phyloP scores from a whole-genome alignment of 2,797 vertebrate genomes.

The Holocentrus rufus region DNA sequence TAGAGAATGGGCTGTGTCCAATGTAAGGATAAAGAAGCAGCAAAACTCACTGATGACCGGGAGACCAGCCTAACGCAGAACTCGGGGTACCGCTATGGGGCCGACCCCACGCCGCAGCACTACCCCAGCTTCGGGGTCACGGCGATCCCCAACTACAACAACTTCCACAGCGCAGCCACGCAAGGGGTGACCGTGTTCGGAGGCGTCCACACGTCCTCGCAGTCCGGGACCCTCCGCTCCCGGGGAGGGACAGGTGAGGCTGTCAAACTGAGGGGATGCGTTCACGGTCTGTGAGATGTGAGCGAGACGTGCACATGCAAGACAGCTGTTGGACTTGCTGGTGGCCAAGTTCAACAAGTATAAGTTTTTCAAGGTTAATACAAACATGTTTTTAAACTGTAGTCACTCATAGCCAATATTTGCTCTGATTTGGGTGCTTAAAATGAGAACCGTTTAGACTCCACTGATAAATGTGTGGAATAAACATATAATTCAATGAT shows the following conservation, averaged over 20 bases:
- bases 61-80: constrained; percentile 90
- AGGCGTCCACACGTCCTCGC: constrained; percentile 91
- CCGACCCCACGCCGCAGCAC: constrained; percentile 91
- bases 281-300: neutral
- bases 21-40: constrained; percentile 99
- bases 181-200: constrained; percentile 93
- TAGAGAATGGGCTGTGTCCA: constrained; percentile 99
- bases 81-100: constrained; percentile 90
- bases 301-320: neutral
- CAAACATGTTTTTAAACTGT: no score
- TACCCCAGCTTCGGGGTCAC: constrained; percentile 91
- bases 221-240: constrained; percentile 90
- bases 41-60: constrained; percentile 92
- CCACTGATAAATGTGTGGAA: no score
- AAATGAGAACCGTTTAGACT: no score
- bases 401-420: no score
- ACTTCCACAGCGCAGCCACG: constrained; percentile 89
- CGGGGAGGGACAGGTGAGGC: constrained; percentile 90
- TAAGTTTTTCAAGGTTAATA: neutral
- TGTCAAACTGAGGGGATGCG: neutral
- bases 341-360: neutral
- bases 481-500: no score
- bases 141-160: constrained; percentile 97
- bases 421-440: no score
- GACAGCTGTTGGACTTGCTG: no score